These are phyloP conservation scores for Monomorium pharaonis DNA, from an alignment of 1,140 invertebrate genomes.

Conservation along the genomic window DNA sequence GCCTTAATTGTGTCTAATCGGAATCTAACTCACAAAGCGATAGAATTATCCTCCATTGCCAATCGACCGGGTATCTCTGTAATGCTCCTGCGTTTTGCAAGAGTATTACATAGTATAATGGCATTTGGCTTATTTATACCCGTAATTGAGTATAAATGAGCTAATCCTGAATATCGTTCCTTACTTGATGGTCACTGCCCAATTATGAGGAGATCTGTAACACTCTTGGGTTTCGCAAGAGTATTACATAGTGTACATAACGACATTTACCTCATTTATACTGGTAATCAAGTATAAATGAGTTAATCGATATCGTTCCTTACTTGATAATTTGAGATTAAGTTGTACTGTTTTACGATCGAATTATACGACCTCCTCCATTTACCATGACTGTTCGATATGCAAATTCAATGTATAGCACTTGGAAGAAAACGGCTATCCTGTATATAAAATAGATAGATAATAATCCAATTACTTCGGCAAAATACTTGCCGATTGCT, in stretches of 20 bases:
- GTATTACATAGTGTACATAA: background rate
- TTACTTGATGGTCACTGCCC: background rate
- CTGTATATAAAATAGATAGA: background rate
- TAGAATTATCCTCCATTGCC: background rate
- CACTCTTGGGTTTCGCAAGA: background rate
- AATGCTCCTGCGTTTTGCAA: background rate
- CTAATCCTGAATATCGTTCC: background rate
- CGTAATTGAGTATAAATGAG: background rate
- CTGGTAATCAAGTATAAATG: background rate
- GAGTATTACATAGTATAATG: background rate
- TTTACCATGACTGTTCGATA: background rate
- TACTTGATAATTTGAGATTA: background rate
- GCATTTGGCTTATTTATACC: background rate
- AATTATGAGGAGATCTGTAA: background rate
- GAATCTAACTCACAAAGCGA: background rate
- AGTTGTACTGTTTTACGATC: background rate
- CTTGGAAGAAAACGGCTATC: background rate
- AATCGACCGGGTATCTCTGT: background rate
- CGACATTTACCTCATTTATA: background rate
- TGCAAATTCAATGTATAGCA: background rate
- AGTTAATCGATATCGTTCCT: background rate
- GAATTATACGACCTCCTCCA: background rate
- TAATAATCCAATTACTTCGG: background rate
- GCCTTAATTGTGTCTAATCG: constrained; percentile 35
- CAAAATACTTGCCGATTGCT: background rate